These are phyloP conservation scores for Neosalanx taihuensis DNA, from an alignment of 2,797 vertebrate genomes.

Conservation along the genomic window DNA sequence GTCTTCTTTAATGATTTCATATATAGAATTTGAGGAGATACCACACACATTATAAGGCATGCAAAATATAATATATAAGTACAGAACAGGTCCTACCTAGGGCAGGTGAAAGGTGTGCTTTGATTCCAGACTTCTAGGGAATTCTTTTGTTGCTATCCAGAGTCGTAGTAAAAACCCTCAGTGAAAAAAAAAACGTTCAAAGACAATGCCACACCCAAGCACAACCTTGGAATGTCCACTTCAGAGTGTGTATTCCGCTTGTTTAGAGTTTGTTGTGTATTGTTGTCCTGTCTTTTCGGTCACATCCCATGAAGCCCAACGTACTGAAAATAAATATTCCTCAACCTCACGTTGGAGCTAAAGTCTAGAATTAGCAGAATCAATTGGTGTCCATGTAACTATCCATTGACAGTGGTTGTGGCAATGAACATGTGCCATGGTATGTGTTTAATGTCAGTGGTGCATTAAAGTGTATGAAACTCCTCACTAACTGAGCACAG, in stretches of 20 bases:
- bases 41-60: no score
- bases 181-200: slow-evolving; percentile 6
- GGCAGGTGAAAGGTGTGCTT: slow-evolving; percentile 54
- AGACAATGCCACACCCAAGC: slow-evolving; percentile 24
- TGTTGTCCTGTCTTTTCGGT: slow-evolving; percentile 32
- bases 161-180: slow-evolving; percentile 35
- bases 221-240: slow-evolving; percentile 25
- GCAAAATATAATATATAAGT: not conserved
- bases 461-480: slow-evolving; percentile 38
- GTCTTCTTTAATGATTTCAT: no score
- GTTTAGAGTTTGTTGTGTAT: slow-evolving; percentile 33
- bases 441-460: slow-evolving; percentile 40
- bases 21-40: no score
- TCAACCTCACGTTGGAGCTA: slow-evolving; percentile 54
- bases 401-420: slow-evolving; percentile 38
- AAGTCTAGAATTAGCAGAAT: slow-evolving; percentile 50
- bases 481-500: slow-evolving; percentile 48
- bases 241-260: slow-evolving; percentile 42
- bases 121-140: slow-evolving; percentile 56
- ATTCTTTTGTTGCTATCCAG: slow-evolving; percentile 38
- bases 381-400: slow-evolving; percentile 27
- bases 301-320: slow-evolving; percentile 50
- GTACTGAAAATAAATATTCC: slow-evolving; percentile 49
- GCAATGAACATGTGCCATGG: slow-evolving; percentile 50
- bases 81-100: slow-evolving; percentile 65